Base-by-base conservation (phyloP, 2,113 vertebrate species). In the Mormyrus iriodes region DNA sequence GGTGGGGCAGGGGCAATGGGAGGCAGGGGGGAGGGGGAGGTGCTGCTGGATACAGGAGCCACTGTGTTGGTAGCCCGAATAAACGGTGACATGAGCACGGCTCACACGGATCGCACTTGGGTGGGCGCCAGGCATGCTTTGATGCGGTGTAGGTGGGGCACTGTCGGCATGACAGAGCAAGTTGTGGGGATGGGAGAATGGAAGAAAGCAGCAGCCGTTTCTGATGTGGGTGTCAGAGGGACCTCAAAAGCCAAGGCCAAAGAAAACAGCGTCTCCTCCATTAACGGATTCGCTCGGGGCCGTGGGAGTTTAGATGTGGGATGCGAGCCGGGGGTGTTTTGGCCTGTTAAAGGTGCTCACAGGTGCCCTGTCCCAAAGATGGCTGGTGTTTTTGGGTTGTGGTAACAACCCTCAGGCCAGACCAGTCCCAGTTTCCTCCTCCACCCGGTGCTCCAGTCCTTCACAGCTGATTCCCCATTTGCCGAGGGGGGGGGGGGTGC, bases 391-490 rank as follows among this genome's bases (percentile, higher is more conserved):
- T 61, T n/a, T 27, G 85, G 85, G 48, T 44, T 83, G 31, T 84
- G 73, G 4, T 27, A 61, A 7, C 58, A 61, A 7, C 24, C 58
- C 58, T 65, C 58, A 27, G 58, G n/a, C n/a, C 58, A 65, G n/a
- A 83, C 79, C 1, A 17, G 35, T 48, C 39, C 79, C 79, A 83
- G 88, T 79, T 88, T 88, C 13, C 46, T 19, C 46, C 88, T 46
- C 42, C 7, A 2, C 27, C 44, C 0, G 39, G 13, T 19, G 79
- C 42, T 83, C 42, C 79, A 65, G 58, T 27, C n/a, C 21, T 5
- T 89, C 51, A 58, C 79, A 35, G 35, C 52, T 89, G 39, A 86
- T 86, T 86, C 85, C 17, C 21, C n/a, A 85, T 19, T 39, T 42
- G 49, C 10, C 5, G 13, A 39, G 10, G 27, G 69, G 27, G 69